Conservation (phyloP, 2,113 vertebrate species). For the Casuarius casuarius region DNA sequence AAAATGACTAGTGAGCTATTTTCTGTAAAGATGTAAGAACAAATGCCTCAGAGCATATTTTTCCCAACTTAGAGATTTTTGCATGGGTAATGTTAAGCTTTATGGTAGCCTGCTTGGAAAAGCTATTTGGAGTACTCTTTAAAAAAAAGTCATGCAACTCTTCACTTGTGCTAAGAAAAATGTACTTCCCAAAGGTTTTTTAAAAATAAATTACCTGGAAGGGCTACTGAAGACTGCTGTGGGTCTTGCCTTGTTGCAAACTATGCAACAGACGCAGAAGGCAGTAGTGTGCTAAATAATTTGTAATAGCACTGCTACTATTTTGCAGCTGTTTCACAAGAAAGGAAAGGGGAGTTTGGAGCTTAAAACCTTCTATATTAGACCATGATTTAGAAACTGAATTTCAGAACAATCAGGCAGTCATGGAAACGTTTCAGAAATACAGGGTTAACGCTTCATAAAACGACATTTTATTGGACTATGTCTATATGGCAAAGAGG, state of each 20-base stretch:
- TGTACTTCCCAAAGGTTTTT: slow-evolving; percentile 4
- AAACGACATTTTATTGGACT: neutral
- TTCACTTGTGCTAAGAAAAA: neutral
- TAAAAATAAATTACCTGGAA: neutral
- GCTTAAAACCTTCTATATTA: neutral
- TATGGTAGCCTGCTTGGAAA: slow-evolving; percentile 40
- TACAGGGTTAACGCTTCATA: neutral
- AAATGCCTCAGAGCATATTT: neutral
- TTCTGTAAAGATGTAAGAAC: neutral
- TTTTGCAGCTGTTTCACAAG: neutral
- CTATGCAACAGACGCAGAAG: neutral
- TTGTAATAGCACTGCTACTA: neutral
- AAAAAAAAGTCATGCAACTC: neutral
- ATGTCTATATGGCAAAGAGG: neutral
- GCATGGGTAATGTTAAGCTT: neutral
- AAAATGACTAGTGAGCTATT: neutral
- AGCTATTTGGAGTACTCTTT: slow-evolving; percentile 26
- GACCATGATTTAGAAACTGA: neutral
- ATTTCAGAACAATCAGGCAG: neutral
- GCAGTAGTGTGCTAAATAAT: neutral
- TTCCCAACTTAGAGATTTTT: slow-evolving; percentile 17
- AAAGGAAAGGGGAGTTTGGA: neutral
- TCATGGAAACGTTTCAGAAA: neutral
- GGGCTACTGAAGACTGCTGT: neutral
- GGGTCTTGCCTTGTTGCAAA: neutral